Base-by-base conservation (phyloP, 2,797 vertebrate genomes). In the Mus minutoides region DNA sequence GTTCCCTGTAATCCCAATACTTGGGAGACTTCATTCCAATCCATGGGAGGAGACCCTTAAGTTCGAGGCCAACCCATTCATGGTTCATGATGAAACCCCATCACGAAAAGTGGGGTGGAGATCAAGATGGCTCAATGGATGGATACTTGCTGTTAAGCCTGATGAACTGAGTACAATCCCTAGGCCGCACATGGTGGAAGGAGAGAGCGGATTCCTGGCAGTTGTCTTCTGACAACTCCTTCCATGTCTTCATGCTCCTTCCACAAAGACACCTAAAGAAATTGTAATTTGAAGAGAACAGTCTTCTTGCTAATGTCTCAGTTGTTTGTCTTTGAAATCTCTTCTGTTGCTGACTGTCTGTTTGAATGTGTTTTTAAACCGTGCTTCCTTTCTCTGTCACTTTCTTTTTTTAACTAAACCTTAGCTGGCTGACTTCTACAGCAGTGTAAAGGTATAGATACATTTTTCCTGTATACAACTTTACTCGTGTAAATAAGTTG, bases 361-460 rank as follows among this genome's bases (percentile, higher is more conserved):
- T 97, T 97, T 92, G 94, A 98, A 97, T 82, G 6, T 98, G 95
- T 96, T 97, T 98, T 97, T 97, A 97, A 98, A 98, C 97, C 96
- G 89, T 13, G 24, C 98, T 98, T 98, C 97, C 97, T 98, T 93
- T 97, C 98, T 98, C 98, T 98, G 96, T 97, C 94, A 98, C 98
- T 97, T 97, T 97, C 91, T 64, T 88, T 85, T 97, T 94, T 90
- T 77, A 95, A 96, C 92, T 94, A 94, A 98, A 76, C 87, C 93
- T 98, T 97, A 97, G 96, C 98, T 98, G 97, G 97, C 97, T 98
- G 98, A 98, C 97, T 99, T 98, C 98, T 98, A 98, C 97, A 98
- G 75, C 96, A 96, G 97, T 98, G 98, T 98, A 98, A 98, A 98
- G 98, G 97, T 98, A 98, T 96, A 98, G 89, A 8, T 17, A n/a